phyloP scores from a whole-genome alignment of 2,888 invertebrate genomes.

The Drosophila paramelanica region DNA sequence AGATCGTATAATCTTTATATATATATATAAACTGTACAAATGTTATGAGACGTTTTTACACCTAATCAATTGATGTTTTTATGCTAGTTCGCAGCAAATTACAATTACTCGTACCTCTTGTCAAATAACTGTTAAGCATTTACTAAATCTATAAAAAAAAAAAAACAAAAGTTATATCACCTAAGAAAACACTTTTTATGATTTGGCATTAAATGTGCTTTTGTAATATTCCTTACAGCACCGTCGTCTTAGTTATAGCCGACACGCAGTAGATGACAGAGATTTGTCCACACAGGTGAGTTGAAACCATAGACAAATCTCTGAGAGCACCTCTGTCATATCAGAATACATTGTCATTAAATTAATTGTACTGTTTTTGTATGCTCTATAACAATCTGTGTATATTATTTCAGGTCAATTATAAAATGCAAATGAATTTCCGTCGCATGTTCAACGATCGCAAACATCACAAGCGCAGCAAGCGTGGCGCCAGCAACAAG shows the following conservation, averaged over 20 bases:
- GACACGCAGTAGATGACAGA: constrained; percentile 95
- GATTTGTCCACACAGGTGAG: constrained; percentile 92
- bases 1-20: constrained; percentile 27
- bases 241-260: constrained; percentile 94
- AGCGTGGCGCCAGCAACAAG: constrained; percentile 91
- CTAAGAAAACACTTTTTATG: constrained; percentile 31
- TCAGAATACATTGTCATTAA: not conserved
- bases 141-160: constrained; percentile 12
- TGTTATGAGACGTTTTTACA: constrained; percentile 60
- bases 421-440: constrained; percentile 96
- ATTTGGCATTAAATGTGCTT: constrained; percentile 52
- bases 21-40: constrained; percentile 59
- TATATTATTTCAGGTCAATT: constrained; percentile 87
- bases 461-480: constrained; percentile 94
- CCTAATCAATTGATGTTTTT: constrained; percentile 57
- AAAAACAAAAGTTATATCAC: constrained; percentile 17
- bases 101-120: constrained; percentile 6
- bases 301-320: constrained; percentile 61
- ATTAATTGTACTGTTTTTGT: not conserved
- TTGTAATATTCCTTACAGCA: constrained; percentile 87
- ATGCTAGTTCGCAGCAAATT: constrained; percentile 51
- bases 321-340: constrained; percentile 43
- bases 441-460: constrained; percentile 94
- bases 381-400: not conserved
- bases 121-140: constrained; percentile 28